Percentiles rank a stretch among this genome's conserved stretches.
These are phyloP conservation scores for Ophiothrix spiculata DNA, from an alignment of 35 echinoderm and acorn worm species.

Conservation along the genomic window DNA sequence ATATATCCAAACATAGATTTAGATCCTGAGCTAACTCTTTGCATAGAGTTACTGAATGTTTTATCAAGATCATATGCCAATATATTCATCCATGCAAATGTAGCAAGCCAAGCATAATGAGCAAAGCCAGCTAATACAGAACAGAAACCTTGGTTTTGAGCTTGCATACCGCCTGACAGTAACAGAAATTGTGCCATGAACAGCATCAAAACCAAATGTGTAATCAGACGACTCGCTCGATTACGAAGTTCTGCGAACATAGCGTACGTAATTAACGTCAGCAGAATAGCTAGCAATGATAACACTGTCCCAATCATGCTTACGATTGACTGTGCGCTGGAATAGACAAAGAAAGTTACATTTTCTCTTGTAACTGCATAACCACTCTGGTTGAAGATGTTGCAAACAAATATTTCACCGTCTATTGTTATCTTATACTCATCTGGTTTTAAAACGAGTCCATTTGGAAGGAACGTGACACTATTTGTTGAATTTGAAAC, in stretches of 20 bases:
- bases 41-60: not conserved
- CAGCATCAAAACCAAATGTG: not conserved
- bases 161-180: not conserved
- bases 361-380: not conserved
- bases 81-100: conserved; percentile 36
- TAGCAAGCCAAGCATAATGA: conserved; percentile 23
- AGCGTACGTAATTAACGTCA: conserved; percentile 9
- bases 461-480: not conserved
- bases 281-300: not conserved
- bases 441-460: not conserved
- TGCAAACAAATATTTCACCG: not conserved
- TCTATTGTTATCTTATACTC: not conserved
- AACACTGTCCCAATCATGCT: not conserved
- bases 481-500: not conserved
- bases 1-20: not conserved
- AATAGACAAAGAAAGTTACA: conserved; percentile 13
- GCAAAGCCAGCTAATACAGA: not conserved
- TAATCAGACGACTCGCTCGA: not conserved
- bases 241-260: conserved; percentile 8
- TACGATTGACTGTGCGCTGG: conserved; percentile 1
- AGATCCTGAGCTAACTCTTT: not conserved
- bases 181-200: conserved; percentile 2
- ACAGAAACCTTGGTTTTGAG: not conserved
- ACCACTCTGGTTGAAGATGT: not conserved
- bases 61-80: conserved; percentile 12